Evolutionary conservation across 2,888 invertebrate species (phyloP).

Genomic region (Acholoe squamosa): DNA sequence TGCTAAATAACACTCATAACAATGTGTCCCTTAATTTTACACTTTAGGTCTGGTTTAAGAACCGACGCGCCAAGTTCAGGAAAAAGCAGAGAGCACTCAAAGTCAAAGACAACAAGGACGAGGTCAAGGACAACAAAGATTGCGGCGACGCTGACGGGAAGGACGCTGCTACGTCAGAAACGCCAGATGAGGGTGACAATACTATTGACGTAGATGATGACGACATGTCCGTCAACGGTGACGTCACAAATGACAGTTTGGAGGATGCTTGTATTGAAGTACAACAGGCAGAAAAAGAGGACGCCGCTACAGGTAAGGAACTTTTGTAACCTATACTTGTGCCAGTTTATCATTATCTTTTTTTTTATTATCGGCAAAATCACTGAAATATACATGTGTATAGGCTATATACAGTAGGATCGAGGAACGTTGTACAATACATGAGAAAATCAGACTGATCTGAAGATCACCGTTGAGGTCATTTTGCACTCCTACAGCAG

Average conservation of each 20-base stretch:
- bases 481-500: too few relatives aligned
- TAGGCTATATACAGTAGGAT: too few relatives aligned
- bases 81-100: conserved; percentile 89
- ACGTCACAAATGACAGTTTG: not conserved
- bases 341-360: too few relatives aligned
- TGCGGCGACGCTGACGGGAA: conserved; percentile 85
- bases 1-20: not conserved
- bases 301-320: not conserved
- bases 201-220: conserved; percentile 62
- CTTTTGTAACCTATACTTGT: too few relatives aligned
- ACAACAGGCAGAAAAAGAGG: not conserved
- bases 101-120: conserved; percentile 55
- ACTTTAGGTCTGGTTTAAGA: conserved; percentile 98
- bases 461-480: too few relatives aligned
- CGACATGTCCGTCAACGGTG: not conserved
- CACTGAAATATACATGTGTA: too few relatives aligned
- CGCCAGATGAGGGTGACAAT: conserved; percentile 53
- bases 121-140: conserved; percentile 59
- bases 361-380: too few relatives aligned
- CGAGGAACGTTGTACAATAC: too few relatives aligned
- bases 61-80: conserved; percentile 97
- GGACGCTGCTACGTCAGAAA: conserved; percentile 84
- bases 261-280: conserved; percentile 1
- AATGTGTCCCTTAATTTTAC: not conserved
- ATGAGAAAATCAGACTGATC: too few relatives aligned